Base-by-base conservation (phyloP, 30 jellyfish, hydroid and myxozoan species). In the Aurelia coerulea region DNA sequence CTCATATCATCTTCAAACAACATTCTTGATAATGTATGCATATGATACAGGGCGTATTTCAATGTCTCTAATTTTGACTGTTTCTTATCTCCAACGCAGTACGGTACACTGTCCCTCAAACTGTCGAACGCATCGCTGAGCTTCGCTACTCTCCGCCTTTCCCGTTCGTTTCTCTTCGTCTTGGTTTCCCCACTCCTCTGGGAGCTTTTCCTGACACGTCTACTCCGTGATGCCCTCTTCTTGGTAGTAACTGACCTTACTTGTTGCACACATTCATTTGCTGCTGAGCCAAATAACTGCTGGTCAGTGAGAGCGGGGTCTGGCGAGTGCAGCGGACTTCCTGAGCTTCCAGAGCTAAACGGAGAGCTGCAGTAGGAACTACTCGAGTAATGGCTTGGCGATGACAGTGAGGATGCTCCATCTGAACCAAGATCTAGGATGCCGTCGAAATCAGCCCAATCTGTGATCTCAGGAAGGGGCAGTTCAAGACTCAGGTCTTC, bases 101-200 rank as follows among this genome's bases (percentile, higher is more conserved):
- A 66, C 17, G 96, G 96, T 62, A 88, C 96, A 35, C 93, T 63
- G 88, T 88, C 91, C 34, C 91, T 78, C 49, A 88, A 63, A 88
- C 84, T 88, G 60, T 41, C 60, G 63, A 88, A 88, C 42, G 96
- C 96, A 66, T 88, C 91, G 41, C 96, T 88, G 77, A 88, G 88
- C 41, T 88, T 88, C 69, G 79, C 79, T 83, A 88, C 96, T 75
- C 96, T 68, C 49, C 91, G 59, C 59, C 96, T 70, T 37, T 88
- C 96, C 52, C 96, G 52, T 76, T 88, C 96, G 71, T 88, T 88
- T 79, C 96, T 62, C 79, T 88, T 88, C 66, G 73, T 86, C 88
- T 88, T 88, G 60, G 88, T 88, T 79, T 88, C 96, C 23, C 91
- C 91, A 69, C 90, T 68, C 59, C 96, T 56, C 56, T 69, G 80